Percentiles rank a stretch among this genome's conserved stretches.
These are phyloP conservation scores for Rutpela maculata DNA, from an alignment of 2,888 invertebrate genomes.

Conservation along the genomic window DNA sequence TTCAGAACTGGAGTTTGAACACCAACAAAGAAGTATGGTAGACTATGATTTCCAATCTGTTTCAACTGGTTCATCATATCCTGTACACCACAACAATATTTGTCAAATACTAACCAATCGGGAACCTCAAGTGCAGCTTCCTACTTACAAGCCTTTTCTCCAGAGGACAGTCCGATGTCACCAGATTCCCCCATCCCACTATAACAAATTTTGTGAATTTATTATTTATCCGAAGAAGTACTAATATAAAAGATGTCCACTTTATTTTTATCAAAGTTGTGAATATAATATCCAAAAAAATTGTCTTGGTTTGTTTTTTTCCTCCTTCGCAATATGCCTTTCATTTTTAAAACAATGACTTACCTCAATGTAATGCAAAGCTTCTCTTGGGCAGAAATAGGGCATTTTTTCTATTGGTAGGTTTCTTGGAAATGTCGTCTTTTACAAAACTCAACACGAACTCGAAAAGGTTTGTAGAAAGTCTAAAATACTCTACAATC, in stretches of 20 bases:
- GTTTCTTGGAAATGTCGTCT: not conserved
- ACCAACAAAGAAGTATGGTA: slow-evolving; percentile 19
- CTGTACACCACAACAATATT: slow-evolving; percentile 22
- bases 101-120: slow-evolving; percentile 4
- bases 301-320: not conserved
- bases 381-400: not conserved
- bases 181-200: slow-evolving; percentile 7
- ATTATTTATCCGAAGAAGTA: slow-evolving; percentile 16
- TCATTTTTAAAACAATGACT: not conserved
- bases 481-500: not conserved
- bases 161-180: slow-evolving; percentile 8
- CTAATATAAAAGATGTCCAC: too few relatives aligned
- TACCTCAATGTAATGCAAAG: not conserved
- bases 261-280: too few relatives aligned
- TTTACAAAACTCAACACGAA: not conserved
- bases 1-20: slow-evolving; percentile 37
- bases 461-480: not conserved
- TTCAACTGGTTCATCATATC: slow-evolving; percentile 28
- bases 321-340: not conserved
- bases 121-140: slow-evolving; percentile 33
- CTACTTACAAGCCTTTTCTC: slow-evolving; percentile 8
- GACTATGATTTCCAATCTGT: not conserved
- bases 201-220: slow-evolving; percentile 17
- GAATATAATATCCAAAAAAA: slow-evolving; percentile 4
- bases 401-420: not conserved